Evolutionary conservation across 2,888 invertebrate species (phyloP).

Genomic region (Folsomia candida): DNA sequence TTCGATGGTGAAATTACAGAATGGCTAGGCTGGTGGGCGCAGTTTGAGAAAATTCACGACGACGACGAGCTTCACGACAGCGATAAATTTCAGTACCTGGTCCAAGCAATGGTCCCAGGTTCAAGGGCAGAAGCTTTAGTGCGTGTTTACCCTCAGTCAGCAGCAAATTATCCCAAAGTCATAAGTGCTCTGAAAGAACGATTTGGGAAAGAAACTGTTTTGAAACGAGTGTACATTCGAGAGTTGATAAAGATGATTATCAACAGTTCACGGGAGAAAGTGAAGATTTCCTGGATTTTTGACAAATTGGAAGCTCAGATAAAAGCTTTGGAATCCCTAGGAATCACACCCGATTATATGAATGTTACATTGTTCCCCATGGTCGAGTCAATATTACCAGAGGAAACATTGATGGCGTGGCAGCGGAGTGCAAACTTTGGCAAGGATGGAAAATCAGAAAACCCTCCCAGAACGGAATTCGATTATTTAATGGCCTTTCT

Average conservation of each 20-base stretch:
- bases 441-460: neutral
- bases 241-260: slow-evolving; percentile 14
- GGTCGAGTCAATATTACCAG: slow-evolving; percentile 30
- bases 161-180: slow-evolving; percentile 19
- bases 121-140: slow-evolving; percentile 13
- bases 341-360: slow-evolving; percentile 19
- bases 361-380: slow-evolving; percentile 22
- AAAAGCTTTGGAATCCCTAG: slow-evolving; percentile 24
- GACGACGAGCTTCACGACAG: slow-evolving; percentile 19
- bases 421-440: slow-evolving; percentile 14
- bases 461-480: neutral
- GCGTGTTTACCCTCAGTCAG: slow-evolving; percentile 14
- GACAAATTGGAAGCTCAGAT: slow-evolving; percentile 21
- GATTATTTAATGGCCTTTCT: slow-evolving; percentile 5
- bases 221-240: slow-evolving; percentile 18
- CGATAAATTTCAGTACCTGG: too few relatives aligned
- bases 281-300: slow-evolving; percentile 11
- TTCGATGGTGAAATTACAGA: slow-evolving; percentile 7
- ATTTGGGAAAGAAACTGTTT: slow-evolving; percentile 14
- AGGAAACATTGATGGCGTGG: slow-evolving; percentile 25
- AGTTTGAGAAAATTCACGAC: too few relatives aligned
- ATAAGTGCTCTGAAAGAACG: slow-evolving; percentile 9
- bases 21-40: too few relatives aligned
- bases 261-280: slow-evolving; percentile 22
- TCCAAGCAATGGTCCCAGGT: neutral